These are phyloP conservation scores for Polylopha cassiicola DNA, from an alignment of 2,888 invertebrate genomes.

Conservation along the genomic window DNA sequence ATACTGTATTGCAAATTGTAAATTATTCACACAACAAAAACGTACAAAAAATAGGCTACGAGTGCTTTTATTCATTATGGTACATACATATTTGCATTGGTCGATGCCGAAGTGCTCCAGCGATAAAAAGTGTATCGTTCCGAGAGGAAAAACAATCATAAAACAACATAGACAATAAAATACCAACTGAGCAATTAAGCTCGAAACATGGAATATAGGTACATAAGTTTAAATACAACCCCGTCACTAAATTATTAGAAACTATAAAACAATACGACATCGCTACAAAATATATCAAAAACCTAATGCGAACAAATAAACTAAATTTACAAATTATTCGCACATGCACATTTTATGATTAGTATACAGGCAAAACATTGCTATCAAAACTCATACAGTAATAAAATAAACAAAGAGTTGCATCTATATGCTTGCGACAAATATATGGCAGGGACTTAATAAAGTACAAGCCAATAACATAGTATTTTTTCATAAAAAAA, in stretches of 20 bases:
- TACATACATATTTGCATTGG: neutral
- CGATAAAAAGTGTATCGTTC: neutral
- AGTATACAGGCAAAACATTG: slow-evolving; percentile 10
- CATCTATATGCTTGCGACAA: slow-evolving; percentile 4
- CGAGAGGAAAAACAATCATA: neutral
- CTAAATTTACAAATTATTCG: slow-evolving; percentile 12
- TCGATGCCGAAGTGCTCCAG: slow-evolving; percentile 1
- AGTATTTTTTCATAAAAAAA: too few species aligned
- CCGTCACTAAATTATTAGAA: slow-evolving; percentile 7
- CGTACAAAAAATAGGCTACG: too few species aligned
- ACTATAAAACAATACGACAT: slow-evolving; percentile 6
- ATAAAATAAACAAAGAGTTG: slow-evolving; percentile 12
- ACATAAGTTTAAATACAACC: slow-evolving; percentile 25
- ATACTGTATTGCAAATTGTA: too few species aligned
- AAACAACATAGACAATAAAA: slow-evolving; percentile 1
- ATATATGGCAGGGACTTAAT: too few species aligned
- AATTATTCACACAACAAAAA: too few species aligned
- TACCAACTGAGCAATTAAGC: neutral
- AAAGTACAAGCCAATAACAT: too few species aligned
- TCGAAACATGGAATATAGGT: slow-evolving; percentile 23
- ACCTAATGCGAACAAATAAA: slow-evolving; percentile 4
- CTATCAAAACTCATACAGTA: slow-evolving; percentile 13
- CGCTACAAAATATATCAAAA: slow-evolving; percentile 13
- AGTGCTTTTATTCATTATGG: too few species aligned
- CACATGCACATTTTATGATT: slow-evolving; percentile 7